Evolutionary conservation across 2,888 invertebrate species (phyloP).

Genomic region (Drosophila niveifrons): DNA sequence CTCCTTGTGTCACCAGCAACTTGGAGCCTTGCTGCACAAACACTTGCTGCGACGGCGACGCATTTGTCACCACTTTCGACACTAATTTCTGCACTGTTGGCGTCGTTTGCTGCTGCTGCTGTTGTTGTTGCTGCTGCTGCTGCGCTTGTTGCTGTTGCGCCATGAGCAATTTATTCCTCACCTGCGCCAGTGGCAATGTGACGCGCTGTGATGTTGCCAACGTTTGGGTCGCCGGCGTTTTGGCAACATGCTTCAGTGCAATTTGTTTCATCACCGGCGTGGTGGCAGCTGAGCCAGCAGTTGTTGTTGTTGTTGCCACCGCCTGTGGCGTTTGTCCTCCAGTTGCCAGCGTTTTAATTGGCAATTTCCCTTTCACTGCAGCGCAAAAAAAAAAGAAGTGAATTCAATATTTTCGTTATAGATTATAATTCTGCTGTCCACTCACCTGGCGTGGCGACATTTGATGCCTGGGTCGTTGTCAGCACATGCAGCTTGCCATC

Average conservation of each 20-base stretch:
- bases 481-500: slow-evolving; percentile 96
- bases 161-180: slow-evolving; percentile 69
- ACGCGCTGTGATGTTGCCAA: slow-evolving; percentile 71
- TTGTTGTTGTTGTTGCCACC: slow-evolving; percentile 25
- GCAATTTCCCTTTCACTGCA: slow-evolving; percentile 60
- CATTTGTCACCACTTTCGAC: slow-evolving; percentile 61
- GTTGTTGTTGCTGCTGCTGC: slow-evolving; percentile 46
- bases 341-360: slow-evolving; percentile 62
- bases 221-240: slow-evolving; percentile 59
- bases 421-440: neutral
- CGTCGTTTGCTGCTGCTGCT: slow-evolving; percentile 37
- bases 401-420: neutral
- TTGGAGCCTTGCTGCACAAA: slow-evolving; percentile 84
- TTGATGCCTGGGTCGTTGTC: slow-evolving; percentile 84
- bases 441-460: slow-evolving; percentile 63
- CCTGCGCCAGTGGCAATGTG: slow-evolving; percentile 67
- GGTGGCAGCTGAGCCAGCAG: slow-evolving; percentile 21
- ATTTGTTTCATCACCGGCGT: slow-evolving; percentile 80
- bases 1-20: slow-evolving; percentile 83
- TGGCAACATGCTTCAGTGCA: slow-evolving; percentile 81
- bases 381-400: neutral
- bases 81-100: slow-evolving; percentile 72
- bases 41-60: slow-evolving; percentile 77
- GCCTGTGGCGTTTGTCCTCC: slow-evolving; percentile 37
- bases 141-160: slow-evolving; percentile 70